A percentile compares a stretch with the other conserved stretches of the same genome.
Evolutionary conservation across 2,888 invertebrate genomes (phyloP).

Genomic region (Stegophylla sp.): DNA sequence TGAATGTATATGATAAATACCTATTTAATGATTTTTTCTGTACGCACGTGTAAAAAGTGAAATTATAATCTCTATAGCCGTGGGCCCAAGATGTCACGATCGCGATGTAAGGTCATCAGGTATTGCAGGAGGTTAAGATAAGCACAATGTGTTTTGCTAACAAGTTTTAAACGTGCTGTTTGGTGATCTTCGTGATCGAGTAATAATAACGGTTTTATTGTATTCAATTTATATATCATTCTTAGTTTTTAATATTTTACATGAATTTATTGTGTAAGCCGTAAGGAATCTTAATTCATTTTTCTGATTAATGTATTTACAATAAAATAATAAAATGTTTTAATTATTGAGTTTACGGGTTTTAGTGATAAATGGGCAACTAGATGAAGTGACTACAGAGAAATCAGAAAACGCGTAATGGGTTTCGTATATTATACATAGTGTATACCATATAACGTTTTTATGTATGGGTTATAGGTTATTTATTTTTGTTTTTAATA

Average conservation of each 20-base stretch:
- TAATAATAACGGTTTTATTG: slow-evolving; percentile 43
- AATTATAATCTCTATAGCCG: slow-evolving; percentile 48
- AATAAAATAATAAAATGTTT: too few relatives aligned
- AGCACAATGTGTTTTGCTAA: slow-evolving; percentile 34
- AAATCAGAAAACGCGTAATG: not conserved
- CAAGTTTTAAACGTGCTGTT: slow-evolving; percentile 17
- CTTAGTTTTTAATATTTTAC: not conserved
- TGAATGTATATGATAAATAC: not conserved
- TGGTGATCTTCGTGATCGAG: slow-evolving; percentile 10
- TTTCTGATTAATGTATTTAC: too few relatives aligned
- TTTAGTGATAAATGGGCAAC: too few relatives aligned
- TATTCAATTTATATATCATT: not conserved
- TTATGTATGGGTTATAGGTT: too few relatives aligned
- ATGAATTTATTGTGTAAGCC: not conserved
- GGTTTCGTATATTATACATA: too few relatives aligned
- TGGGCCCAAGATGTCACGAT: slow-evolving; percentile 46
- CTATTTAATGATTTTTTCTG: slow-evolving; percentile 4
- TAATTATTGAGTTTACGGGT: too few relatives aligned
- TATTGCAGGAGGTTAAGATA: slow-evolving; percentile 27
- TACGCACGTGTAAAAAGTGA: slow-evolving; percentile 49
- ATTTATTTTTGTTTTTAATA: too few relatives aligned
- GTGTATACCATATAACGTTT: too few relatives aligned
- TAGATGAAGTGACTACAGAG: not conserved
- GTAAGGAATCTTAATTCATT: not conserved
- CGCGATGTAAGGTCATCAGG: slow-evolving; percentile 49